Conservation (phyloP, 2,113 vertebrate species). For the Manacus vitellinus region DNA sequence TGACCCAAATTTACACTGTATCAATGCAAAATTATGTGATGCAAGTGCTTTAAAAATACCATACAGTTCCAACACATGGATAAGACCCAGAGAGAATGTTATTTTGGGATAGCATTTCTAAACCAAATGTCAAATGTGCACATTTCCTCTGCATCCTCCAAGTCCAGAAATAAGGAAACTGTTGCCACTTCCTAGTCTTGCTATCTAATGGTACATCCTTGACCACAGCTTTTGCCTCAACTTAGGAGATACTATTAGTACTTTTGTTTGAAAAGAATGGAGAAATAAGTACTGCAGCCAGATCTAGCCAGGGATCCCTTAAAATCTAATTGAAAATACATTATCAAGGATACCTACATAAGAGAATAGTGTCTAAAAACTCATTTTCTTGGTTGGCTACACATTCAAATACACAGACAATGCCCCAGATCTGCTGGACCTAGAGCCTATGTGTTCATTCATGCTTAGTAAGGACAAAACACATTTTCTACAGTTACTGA, state of each 20-base stretch:
- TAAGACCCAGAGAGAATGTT: background rate
- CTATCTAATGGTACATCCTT: background rate
- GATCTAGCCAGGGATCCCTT: background rate
- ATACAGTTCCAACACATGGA: background rate
- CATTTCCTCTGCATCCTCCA: background rate
- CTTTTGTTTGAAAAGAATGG: conserved; percentile 14
- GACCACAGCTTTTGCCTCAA: background rate
- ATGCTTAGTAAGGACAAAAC: background rate
- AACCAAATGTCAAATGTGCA: background rate
- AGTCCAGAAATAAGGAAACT: background rate
- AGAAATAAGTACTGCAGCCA: conserved; percentile 32
- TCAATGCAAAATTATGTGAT: background rate
- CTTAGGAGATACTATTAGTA: background rate
- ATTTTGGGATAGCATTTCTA: background rate
- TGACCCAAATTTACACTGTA: background rate
- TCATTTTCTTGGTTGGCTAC: background rate
- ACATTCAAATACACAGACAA: background rate
- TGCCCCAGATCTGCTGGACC: background rate
- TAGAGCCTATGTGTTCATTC: background rate
- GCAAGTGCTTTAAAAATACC: background rate
- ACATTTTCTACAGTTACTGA: background rate
- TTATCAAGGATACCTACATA: background rate
- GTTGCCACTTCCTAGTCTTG: background rate
- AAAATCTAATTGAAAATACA: background rate
- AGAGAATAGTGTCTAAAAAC: background rate